Evolutionary conservation across 2,113 vertebrate genomes (phyloP), one percentile per base, ranked within the genome.

Genomic region (Bos javanicus): DNA sequence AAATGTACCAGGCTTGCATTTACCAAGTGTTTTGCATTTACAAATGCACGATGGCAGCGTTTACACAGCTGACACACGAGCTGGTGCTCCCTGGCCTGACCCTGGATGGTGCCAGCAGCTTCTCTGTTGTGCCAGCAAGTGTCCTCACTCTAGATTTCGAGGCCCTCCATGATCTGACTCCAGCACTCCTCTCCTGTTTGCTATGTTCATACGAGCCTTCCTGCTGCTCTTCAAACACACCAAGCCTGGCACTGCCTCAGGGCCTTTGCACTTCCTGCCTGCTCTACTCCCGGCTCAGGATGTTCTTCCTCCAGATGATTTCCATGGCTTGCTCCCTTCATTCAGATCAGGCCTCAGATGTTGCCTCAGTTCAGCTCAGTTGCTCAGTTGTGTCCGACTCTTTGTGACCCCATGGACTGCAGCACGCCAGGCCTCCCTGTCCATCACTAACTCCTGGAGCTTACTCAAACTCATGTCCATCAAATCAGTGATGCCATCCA

Each of bases 361-460:
- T 71, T 36, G 64, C 64, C n/a, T 71, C 67, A 23, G 19, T 71
- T 71, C 67, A 36, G 67, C n/a, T 71, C n/a, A 71, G 19, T 39
- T 5, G 19, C n/a, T 71, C 64, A 71, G 64, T 36, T 0, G 2
- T 71, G n/a, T 71, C n/a, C 0, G 5, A 71, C 19, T 71, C 64
- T 71, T 11, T 23, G 67, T 3, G 9, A 71, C 64, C 64, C 8
- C 33, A 10, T n/a, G 64, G 64, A 19, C 33, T 19, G 64, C 16
- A 67, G 33, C 64, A n/a, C 0, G 2, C 33, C 16, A 67, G 33
- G 33, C 62, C 15, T 64, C 15, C 30, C 30, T 17, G 30, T 64
- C 62, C 30, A 64, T 64, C 62, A 67, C 33, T 17, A 67, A 67
- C 16, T 19, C 62, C 62, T 2, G 16, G 33, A 67, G 62, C 16